Evolutionary conservation across 2,113 vertebrate species (phyloP), one percentile per base, ranked within the genome.

Genomic region (Dicaeum eximium): DNA sequence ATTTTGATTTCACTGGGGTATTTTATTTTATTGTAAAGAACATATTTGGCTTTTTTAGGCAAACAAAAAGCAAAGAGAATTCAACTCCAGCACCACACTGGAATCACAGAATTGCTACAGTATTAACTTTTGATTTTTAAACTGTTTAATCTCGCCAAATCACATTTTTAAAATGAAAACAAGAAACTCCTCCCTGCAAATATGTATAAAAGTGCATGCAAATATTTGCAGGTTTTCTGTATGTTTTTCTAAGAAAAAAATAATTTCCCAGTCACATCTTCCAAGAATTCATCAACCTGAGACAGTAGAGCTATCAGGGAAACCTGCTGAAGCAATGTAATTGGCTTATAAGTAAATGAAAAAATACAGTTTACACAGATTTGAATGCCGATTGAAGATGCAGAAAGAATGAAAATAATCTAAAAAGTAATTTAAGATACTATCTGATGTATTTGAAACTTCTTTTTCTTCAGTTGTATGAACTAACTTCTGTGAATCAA

Each of bases 1-100:
- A 28, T 27, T 75, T 33, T 11, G 1, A 7, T 19, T 25, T 60
- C 0, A 0, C 13, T 21, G 23, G 8, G 4, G 1, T 19, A 17
- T 51, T 80, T 45, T 31, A 27, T 35, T 48, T 44, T 57, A 31
- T 77, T 78, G 27, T 8, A 57, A 71, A 71, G 9, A 67, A 51
- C 5, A 18, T 18, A 4, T 35, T 80, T 3, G 4, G 8, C 17
- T 74, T 94, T 51, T 86, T 87, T 53, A 28, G 9, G 7, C 15
- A 50, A 66, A 69, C 17, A 54, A 18, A 73, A 89, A 61, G 6
- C 18, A 80, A 72, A 21, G 48, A 42, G 33, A 47, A 40, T 79
- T 81, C 24, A 77, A 2, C 8, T 81, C 19, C 2, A 73, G 17
- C 10, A 54, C 6, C 11, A 22, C 22, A 81, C 35, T 40, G 35